phyloP scores from a whole-genome alignment of 2,888 invertebrate species.

The Trilocha varians region DNA sequence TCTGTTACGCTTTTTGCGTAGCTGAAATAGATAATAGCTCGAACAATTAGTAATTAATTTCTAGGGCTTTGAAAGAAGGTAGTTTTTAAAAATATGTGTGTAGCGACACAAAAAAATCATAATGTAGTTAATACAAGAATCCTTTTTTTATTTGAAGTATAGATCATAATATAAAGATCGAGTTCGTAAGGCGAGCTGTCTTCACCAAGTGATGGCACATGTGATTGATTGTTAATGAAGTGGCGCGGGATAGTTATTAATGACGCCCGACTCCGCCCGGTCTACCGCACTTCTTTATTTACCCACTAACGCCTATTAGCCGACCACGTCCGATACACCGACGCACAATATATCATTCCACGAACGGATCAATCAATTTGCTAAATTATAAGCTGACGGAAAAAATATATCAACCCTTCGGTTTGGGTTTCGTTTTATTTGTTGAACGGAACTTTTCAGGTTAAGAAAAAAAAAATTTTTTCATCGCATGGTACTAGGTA shows the following conservation, averaged over 20 bases:
- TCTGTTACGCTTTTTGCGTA: no score
- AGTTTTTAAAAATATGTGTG: no score
- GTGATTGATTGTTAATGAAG: conserved; percentile 72
- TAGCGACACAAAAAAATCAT: no score
- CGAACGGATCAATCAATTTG: conserved; percentile 65
- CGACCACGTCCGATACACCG: conserved; percentile 44
- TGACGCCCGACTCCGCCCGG: conserved; percentile 51
- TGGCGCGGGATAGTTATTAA: conserved; percentile 65
- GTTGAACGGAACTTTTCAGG: neutral
- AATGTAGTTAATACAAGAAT: no score
- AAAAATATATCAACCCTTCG: conserved; percentile 38
- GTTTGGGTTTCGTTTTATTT: conserved; percentile 12
- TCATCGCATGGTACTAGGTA: no score
- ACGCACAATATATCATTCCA: conserved; percentile 53
- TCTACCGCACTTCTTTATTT: conserved; percentile 48
- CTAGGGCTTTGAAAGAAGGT: no score
- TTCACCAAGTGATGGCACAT: conserved; percentile 36
- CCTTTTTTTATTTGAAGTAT: neutral
- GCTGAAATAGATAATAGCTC: no score
- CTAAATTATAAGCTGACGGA: conserved; percentile 43
- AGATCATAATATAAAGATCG: conserved; percentile 2
- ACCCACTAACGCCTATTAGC: conserved; percentile 64
- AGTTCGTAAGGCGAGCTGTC: conserved; percentile 22
- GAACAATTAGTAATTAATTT: no score
- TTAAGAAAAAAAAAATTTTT: no score